Evolutionary conservation across 23 tunicate genomes (phyloP), one percentile per base, ranked within the genome.

Genomic region (Botrylloides violaceus): DNA sequence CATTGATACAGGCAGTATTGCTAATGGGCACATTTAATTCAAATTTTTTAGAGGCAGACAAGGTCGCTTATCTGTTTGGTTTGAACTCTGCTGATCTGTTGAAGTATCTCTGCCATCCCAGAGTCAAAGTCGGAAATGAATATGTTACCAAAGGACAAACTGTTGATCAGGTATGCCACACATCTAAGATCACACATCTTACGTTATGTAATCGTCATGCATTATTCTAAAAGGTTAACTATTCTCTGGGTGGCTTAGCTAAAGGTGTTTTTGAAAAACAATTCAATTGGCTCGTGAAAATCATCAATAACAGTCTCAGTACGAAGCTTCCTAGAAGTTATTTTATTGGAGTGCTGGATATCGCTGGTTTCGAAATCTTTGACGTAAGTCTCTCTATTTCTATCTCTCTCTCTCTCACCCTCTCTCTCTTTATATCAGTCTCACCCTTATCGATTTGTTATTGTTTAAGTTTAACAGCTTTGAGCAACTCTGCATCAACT

Each of bases 401-500:
- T 47, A 12, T 47, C 55, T 12, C 55, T 47, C 12, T 47, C 55
- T 12, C 18, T 12, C 55, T 18, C 12, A 47, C 15, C 12, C 18
- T 12, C 12, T 47, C 12, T 47, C 55, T 12, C 12, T 12, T 47
- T 47, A 47, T 47, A 47, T 12, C 18, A 47, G 55, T 47, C 12
- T 47, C 12, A 12, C 18, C 15, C 12, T 18, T 47, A 12, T 12
- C 55, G 55, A 47, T 47, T 47, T 47, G 18, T 12, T 59, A 6
- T n/a, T 6, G 30, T 26, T 59, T 18, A 59, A 59, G 97, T 76
- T 87, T 76, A 94, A 94, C 95, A 94, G 87, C 57, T 94, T 94
- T 37, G 99, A 94, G 70, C 99, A 94, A 81, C 96, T 94, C n/a
- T 94, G 99, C 77, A 94, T 94, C 79, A 94, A 94, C 77, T 94